Base-by-base conservation (phyloP, 2,888 invertebrate species). In the Drosophila histrio region DNA sequence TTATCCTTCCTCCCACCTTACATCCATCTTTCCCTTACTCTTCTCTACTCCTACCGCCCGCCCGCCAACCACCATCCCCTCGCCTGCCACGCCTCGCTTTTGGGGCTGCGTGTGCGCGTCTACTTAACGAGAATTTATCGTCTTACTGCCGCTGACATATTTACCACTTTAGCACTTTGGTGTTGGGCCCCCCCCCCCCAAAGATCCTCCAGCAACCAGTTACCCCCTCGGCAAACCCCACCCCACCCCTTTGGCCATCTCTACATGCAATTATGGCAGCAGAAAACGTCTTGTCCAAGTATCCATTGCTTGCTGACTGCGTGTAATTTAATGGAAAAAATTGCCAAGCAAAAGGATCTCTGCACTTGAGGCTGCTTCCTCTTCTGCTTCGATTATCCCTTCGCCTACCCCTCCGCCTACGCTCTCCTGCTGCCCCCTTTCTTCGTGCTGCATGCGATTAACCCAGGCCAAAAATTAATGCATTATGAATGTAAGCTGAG, bases 41-140 rank as follows among this genome's bases (percentile, higher is more conserved):
- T 7, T 36, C 36, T 0, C n/a, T 1, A 24, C 13, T 8, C 19
- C 1, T 24, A 13, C 28, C 9, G n/a, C n/a, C n/a, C n/a, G n/a
- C n/a, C n/a, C n/a, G n/a, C n/a, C n/a, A n/a, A n/a, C 6, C 3
- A 1, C 15, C 5, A 4, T 6, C 22, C 8, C 28, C 9, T 6
- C 34, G 30, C 34, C 34, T 54, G 13, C 39, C 47, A 8, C 53
- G 7, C 41, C 41, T 22, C 41, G 7, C 8, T 9, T 8, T 15
- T 22, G 4, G 41, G 13, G 69, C 67, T 84, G 84, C 87, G 87
- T 84, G 87, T 88, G 87, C 65, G 73, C 76, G 88, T 88, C 87
- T 87, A 88, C 87, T 84, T 84, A 84, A 88, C 88, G 79, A 87
- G 77, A 85, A 85, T 89, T 85, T 85, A 85, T 85, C 73, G 85